phyloP scores from a whole-genome alignment of 2,888 invertebrate species.

The Erannis defoliaria region DNA sequence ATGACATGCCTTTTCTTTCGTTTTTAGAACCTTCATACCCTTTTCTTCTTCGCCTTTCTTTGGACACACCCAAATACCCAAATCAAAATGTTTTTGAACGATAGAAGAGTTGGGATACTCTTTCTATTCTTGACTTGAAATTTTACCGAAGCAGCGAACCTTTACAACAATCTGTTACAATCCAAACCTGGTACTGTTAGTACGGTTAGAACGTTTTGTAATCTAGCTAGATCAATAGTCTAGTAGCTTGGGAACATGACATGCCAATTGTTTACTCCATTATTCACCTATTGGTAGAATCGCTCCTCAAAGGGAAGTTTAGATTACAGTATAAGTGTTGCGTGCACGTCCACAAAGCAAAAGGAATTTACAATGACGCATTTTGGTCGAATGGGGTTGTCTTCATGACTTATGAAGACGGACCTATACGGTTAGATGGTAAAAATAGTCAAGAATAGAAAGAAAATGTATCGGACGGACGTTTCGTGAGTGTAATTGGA shows the following conservation, averaged over 20 bases:
- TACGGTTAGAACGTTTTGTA: constrained; percentile 1
- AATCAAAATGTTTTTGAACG: not conserved
- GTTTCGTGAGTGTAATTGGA: constrained; percentile 80
- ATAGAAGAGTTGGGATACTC: too few relatives aligned
- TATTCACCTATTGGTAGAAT: constrained; percentile 20
- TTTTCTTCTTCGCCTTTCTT: not conserved
- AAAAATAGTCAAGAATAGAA: constrained; percentile 73
- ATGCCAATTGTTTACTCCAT: constrained; percentile 20
- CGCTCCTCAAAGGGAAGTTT: constrained; percentile 25
- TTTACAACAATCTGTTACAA: not conserved
- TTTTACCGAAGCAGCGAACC: too few relatives aligned
- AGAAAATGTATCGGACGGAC: constrained; percentile 67
- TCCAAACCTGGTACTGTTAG: constrained; percentile 6
- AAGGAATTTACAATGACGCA: constrained; percentile 74
- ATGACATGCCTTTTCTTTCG: constrained; percentile 21
- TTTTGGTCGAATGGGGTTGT: constrained; percentile 67
- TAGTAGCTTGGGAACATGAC: constrained; percentile 27
- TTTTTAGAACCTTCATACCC: not conserved
- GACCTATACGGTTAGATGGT: constrained; percentile 60
- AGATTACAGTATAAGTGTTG: constrained; percentile 50
- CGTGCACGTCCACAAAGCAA: constrained; percentile 61
- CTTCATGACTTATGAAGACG: constrained; percentile 79
- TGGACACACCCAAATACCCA: not conserved
- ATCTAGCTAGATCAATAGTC: constrained; percentile 23
- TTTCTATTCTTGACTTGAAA: too few relatives aligned